phyloP scores from a whole-genome alignment of 2,797 vertebrate genomes.

The Schizopygopsis malacanthus region DNA sequence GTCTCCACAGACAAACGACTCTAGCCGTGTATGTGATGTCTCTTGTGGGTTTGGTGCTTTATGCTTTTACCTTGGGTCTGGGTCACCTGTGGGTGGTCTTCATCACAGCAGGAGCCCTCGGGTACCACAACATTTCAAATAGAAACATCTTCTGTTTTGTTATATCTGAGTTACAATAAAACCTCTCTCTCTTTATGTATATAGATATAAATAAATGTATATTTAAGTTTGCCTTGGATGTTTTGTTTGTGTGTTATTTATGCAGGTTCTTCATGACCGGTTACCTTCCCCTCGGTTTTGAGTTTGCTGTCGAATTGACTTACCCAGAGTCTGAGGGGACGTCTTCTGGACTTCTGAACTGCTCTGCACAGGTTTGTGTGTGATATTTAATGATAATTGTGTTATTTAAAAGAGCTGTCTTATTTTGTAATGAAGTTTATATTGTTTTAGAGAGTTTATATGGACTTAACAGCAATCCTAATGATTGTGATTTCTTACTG shows the following conservation, averaged over 20 bases:
- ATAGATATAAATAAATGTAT: no score
- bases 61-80: slow-evolving; percentile 85
- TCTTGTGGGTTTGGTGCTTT: slow-evolving; percentile 87
- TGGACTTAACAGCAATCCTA: neutral
- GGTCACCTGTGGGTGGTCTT: slow-evolving; percentile 93
- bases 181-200: neutral
- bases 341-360: slow-evolving; percentile 94
- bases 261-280: slow-evolving; percentile 96
- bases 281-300: slow-evolving; percentile 94
- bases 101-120: slow-evolving; percentile 86
- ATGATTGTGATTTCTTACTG: slow-evolving; percentile 21
- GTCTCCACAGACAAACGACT: slow-evolving; percentile 85
- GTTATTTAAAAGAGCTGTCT: neutral
- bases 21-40: slow-evolving; percentile 86
- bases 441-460: neutral
- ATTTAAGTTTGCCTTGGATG: neutral
- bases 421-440: neutral
- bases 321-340: slow-evolving; percentile 96
- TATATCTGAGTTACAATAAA: neutral
- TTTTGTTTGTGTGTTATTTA: slow-evolving; percentile 19
- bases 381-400: neutral
- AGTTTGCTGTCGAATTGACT: slow-evolving; percentile 95
- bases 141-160: neutral
- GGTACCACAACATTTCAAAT: slow-evolving; percentile 74
- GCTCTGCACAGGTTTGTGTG: slow-evolving; percentile 88